These are phyloP conservation scores for Allophyes oxyacanthae DNA, from an alignment of 2,888 invertebrate species.

Conservation along the genomic window DNA sequence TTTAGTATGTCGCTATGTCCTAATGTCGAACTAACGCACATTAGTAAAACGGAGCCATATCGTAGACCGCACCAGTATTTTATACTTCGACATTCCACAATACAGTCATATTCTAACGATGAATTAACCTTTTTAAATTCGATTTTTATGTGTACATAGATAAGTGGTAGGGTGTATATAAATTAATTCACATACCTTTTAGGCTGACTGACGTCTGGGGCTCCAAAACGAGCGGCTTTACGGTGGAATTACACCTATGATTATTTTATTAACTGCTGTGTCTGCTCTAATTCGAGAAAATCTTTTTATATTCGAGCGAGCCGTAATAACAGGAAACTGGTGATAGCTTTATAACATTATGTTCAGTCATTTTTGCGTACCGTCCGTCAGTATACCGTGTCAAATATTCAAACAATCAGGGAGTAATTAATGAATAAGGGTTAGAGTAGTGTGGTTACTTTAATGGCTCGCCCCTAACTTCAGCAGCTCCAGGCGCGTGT, in stretches of 20 bases:
- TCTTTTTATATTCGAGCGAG: constrained; percentile 27
- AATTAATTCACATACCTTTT: constrained; percentile 58
- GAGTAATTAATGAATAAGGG: constrained; percentile 35
- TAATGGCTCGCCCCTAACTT: constrained; percentile 42
- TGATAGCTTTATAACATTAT: constrained; percentile 20
- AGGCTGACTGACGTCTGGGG: constrained; percentile 38
- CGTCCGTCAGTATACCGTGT: constrained; percentile 5
- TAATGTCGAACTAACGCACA: too few species aligned
- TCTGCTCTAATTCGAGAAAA: constrained; percentile 25
- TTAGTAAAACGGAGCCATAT: too few species aligned
- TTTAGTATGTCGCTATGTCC: too few species aligned
- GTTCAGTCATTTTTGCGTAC: constrained; percentile 5
- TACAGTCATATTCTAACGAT: constrained; percentile 22
- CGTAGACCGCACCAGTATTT: too few species aligned
- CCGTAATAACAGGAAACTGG: constrained; percentile 13
- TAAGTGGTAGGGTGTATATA: constrained; percentile 38
- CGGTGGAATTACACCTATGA: constrained; percentile 34
- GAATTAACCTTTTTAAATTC: constrained; percentile 49
- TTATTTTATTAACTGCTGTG: constrained; percentile 40
- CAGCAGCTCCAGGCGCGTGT: constrained; percentile 54
- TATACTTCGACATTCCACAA: too few species aligned
- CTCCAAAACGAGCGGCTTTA: constrained; percentile 37
- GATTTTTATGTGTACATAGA: constrained; percentile 28
- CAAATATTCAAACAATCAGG: constrained; percentile 17
- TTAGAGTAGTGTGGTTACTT: constrained; percentile 37